phyloP scores from a whole-genome alignment of 1,140 invertebrate genomes.

The Leptinotarsa lineolata region DNA sequence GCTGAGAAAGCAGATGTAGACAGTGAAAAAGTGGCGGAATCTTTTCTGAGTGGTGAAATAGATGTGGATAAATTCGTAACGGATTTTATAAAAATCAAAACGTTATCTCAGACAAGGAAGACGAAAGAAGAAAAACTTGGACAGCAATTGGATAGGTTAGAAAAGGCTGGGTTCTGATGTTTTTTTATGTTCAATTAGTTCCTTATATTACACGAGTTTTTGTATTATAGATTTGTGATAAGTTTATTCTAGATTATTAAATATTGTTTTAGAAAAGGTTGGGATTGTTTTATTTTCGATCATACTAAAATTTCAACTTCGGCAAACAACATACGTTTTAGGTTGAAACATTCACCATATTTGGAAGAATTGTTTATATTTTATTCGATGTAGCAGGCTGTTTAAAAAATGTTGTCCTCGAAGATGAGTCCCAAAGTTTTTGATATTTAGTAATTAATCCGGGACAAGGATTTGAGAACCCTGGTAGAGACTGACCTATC shows the following conservation, averaged over 20 bases:
- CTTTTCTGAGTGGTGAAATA: conserved; percentile 73
- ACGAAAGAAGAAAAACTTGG: conserved; percentile 77
- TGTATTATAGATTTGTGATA: conserved; percentile 13
- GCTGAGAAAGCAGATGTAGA: conserved; percentile 73
- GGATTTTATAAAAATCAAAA: conserved; percentile 70
- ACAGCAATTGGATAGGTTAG: conserved; percentile 71
- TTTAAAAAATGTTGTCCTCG: too few species aligned
- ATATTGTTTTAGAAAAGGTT: neutral
- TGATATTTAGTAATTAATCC: too few species aligned
- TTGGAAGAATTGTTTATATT: too few species aligned
- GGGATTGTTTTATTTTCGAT: too few species aligned
- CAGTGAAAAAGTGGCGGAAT: conserved; percentile 74
- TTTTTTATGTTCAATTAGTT: neutral
- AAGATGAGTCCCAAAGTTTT: too few species aligned
- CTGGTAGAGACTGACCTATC: too few species aligned
- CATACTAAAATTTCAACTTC: too few species aligned
- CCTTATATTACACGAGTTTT: neutral
- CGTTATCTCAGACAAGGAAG: conserved; percentile 70
- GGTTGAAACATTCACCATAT: too few species aligned
- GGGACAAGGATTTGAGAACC: too few species aligned
- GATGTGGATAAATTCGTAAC: conserved; percentile 76
- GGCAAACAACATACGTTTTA: too few species aligned
- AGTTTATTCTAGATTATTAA: conserved; percentile 4
- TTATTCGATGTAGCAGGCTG: too few species aligned
- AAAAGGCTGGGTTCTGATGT: conserved; percentile 65